Conservation (phyloP, 2,797 vertebrate genomes). For the Aviceda leuphotes region DNA sequence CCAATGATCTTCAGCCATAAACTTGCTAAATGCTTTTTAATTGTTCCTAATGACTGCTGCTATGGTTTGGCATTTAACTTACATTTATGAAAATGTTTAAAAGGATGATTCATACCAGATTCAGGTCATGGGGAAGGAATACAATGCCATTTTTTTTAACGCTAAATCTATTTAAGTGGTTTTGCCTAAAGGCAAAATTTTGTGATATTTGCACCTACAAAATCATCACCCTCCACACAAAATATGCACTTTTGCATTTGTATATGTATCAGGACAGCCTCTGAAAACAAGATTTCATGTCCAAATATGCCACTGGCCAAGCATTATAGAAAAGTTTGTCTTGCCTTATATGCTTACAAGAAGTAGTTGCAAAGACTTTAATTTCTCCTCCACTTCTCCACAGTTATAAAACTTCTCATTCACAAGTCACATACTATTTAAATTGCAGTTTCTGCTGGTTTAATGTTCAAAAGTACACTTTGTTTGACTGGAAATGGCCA, state of each 20-base stretch:
- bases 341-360: not conserved
- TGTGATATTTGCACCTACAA: not conserved
- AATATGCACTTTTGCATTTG: not conserved
- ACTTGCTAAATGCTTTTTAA: conserved; percentile 7
- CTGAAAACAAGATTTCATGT: not conserved
- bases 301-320: not conserved
- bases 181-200: not conserved
- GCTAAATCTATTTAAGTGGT: not conserved
- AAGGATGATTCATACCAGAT: not conserved
- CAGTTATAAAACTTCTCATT: not conserved
- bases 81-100: not conserved
- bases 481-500: not conserved
- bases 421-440: not conserved
- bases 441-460: not conserved
- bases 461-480: not conserved
- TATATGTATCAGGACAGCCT: not conserved
- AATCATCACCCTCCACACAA: not conserved
- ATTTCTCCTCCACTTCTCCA: not conserved
- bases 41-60: not conserved
- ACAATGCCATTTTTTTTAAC: not conserved
- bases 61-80: not conserved
- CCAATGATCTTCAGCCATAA: not conserved
- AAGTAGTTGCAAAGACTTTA: not conserved
- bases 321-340: not conserved
- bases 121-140: not conserved